Evolutionary conservation across 2,888 invertebrate genomes (phyloP).

Genomic region (Blastobasis adustella): DNA sequence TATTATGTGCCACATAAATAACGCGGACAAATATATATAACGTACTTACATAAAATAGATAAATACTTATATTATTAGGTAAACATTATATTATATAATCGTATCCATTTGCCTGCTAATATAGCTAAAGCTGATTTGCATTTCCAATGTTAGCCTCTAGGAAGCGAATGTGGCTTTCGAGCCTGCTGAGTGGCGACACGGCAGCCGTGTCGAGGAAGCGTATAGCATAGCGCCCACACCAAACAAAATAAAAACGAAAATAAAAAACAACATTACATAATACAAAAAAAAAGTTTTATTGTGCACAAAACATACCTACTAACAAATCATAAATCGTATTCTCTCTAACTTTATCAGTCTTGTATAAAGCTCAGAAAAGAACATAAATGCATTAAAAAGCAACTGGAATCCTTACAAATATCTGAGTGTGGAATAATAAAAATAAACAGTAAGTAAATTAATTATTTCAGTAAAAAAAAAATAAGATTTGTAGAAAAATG

Average conservation of each 20-base stretch:
- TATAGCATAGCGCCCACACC: conserved; percentile 16
- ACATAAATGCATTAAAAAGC: conserved; percentile 66
- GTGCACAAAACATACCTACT: conserved; percentile 63
- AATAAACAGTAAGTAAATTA: too few species aligned
- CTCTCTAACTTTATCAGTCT: conserved; percentile 66
- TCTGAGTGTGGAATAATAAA: background rate
- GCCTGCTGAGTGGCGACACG: background rate
- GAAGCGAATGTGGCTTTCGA: too few species aligned
- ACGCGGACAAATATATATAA: too few species aligned
- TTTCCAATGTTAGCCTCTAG: background rate
- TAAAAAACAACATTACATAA: conserved; percentile 46
- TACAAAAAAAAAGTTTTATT: conserved; percentile 42
- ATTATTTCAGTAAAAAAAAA: too few species aligned
- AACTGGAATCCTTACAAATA: background rate
- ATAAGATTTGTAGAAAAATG: too few species aligned
- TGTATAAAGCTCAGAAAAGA: conserved; percentile 69
- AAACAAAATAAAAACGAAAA: conserved; percentile 55
- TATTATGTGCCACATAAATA: too few species aligned
- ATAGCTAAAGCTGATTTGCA: background rate
- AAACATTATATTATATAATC: background rate
- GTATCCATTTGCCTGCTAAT: conserved; percentile 20
- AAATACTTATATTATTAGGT: too few species aligned
- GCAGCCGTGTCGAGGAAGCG: conserved; percentile 11
- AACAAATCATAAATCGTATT: conserved; percentile 59
- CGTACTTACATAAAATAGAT: too few species aligned